phyloP scores from a whole-genome alignment of 2,113 vertebrate species.

The Herpailurus yagouaroundi region DNA sequence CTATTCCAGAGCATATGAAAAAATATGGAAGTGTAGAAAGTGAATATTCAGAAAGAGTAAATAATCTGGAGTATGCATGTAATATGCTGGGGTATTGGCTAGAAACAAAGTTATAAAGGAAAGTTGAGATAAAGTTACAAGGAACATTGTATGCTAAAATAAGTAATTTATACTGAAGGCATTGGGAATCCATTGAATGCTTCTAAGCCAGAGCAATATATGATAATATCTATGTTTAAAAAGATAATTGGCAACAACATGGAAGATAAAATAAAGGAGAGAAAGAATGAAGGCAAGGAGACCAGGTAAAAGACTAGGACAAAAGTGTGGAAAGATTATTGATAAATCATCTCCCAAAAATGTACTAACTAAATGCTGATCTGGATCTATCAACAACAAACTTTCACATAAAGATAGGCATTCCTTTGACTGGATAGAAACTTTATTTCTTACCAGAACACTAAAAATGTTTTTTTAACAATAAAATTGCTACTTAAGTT shows the following conservation, averaged over 20 bases:
- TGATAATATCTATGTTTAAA: slow-evolving; percentile 1
- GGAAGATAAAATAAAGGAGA: slow-evolving; percentile 41
- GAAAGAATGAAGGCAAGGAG: neutral
- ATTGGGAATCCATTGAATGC: neutral
- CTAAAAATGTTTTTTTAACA: slow-evolving; percentile 36
- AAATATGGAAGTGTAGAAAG: neutral
- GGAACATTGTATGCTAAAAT: neutral
- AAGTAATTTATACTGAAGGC: slow-evolving; percentile 6
- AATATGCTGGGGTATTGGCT: neutral
- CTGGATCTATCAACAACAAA: neutral
- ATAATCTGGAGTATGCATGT: neutral
- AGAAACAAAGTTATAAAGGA: neutral
- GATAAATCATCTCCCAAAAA: neutral
- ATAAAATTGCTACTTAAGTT: neutral
- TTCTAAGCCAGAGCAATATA: slow-evolving; percentile 14
- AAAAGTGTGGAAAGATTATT: neutral
- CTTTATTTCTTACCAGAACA: neutral
- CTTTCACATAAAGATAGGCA: neutral
- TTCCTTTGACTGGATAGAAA: neutral
- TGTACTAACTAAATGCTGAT: neutral
- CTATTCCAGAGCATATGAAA: slow-evolving; percentile 15
- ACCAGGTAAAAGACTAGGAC: slow-evolving; percentile 2
- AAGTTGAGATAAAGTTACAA: neutral
- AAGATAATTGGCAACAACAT: slow-evolving; percentile 29
- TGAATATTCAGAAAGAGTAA: neutral